These are phyloP conservation scores for Drosophila neonasuta DNA, from an alignment of 2,888 invertebrate species.

Conservation along the genomic window DNA sequence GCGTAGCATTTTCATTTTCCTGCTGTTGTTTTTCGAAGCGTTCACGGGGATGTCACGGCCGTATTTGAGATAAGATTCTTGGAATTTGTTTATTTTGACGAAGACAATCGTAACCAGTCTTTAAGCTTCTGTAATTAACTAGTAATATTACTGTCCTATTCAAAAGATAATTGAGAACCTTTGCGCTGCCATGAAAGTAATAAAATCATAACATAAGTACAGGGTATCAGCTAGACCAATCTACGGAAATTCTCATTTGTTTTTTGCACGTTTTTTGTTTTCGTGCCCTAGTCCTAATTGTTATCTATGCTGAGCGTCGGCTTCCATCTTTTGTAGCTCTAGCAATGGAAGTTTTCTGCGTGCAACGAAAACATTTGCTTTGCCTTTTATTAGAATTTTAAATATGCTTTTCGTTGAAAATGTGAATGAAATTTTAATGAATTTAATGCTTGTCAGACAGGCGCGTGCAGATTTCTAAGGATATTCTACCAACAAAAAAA, in stretches of 20 bases:
- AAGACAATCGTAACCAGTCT: not conserved
- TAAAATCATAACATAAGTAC: not conserved
- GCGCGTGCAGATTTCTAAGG: conserved; percentile 23
- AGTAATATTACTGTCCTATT: not conserved
- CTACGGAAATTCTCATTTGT: conserved; percentile 9
- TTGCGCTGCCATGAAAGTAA: not conserved
- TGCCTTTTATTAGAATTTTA: conserved; percentile 65
- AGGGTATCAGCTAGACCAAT: conserved; percentile 19
- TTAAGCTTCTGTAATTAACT: not conserved
- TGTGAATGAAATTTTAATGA: conserved; percentile 73
- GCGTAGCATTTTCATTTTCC: conserved; percentile 35
- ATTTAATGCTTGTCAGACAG: conserved; percentile 57
- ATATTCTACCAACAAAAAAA: not conserved
- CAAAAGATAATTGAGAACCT: not conserved
- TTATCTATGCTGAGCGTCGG: conserved; percentile 62
- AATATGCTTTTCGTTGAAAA: conserved; percentile 60
- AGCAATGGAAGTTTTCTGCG: conserved; percentile 42
- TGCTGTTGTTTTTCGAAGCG: conserved; percentile 3
- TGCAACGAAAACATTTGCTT: conserved; percentile 54
- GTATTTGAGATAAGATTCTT: not conserved
- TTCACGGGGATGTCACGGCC: not conserved
- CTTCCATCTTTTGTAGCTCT: conserved; percentile 52
- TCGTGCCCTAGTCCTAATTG: conserved; percentile 57
- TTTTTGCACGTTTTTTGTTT: conserved; percentile 24
- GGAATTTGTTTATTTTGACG: not conserved